Percentiles rank a stretch among this genome's conserved stretches.
Conservation (phyloP, 2,113 vertebrate species). For the Gallinago paraguaiae region DNA sequence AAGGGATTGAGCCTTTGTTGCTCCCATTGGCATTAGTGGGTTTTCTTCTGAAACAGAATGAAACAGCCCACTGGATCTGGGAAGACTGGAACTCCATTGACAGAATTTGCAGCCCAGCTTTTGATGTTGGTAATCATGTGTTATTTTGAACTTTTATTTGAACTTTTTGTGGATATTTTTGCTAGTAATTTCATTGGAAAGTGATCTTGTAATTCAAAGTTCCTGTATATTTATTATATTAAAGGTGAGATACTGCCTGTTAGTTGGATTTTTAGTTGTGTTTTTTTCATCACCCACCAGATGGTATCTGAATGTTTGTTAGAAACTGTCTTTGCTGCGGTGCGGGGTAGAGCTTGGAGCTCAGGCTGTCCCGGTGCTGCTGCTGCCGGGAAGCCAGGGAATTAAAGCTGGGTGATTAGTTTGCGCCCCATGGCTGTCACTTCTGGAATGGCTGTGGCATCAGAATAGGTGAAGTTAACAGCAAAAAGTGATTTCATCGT, state of each 20-base stretch:
- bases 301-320: not conserved
- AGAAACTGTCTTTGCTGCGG: not conserved
- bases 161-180: constrained; percentile 17
- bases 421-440: not conserved
- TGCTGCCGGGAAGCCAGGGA: not conserved
- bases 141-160: not conserved
- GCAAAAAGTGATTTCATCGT: not conserved
- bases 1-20: not conserved
- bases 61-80: not conserved
- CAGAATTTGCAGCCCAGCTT: not conserved
- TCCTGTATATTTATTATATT: constrained; percentile 3
- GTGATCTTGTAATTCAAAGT: constrained; percentile 1
- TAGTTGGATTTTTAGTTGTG: not conserved
- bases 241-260: not conserved
- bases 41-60: not conserved
- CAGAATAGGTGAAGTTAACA: not conserved
- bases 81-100: not conserved
- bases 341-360: not conserved
- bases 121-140: not conserved
- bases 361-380: not conserved
- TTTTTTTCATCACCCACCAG: not conserved
- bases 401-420: not conserved
- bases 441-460: not conserved
- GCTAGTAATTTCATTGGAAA: not conserved
- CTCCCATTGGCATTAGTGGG: not conserved